phyloP scores from a whole-genome alignment of 2,797 vertebrate genomes.

The Moxostoma hubbsi region DNA sequence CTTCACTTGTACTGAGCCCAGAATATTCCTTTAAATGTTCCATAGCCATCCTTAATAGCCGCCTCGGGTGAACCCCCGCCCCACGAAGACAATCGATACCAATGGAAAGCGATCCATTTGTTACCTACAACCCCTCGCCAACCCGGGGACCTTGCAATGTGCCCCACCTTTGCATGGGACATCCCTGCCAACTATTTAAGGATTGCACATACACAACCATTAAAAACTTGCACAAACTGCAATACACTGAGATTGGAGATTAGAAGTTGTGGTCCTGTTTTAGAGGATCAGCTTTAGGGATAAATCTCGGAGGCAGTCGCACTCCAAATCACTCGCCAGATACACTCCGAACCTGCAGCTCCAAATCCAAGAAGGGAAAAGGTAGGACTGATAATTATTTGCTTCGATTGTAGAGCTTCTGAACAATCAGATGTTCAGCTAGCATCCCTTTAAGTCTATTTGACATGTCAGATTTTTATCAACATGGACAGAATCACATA shows the following conservation, averaged over 20 bases:
- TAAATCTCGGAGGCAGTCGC: conserved; percentile 70
- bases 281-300: conserved; percentile 77
- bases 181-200: background rate
- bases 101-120: too few species aligned
- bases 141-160: too few species aligned
- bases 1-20: too few species aligned
- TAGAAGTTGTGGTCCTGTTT: conserved; percentile 72
- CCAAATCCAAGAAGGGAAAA: conserved; percentile 54
- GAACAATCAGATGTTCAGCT: background rate
- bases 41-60: too few species aligned
- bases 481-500: background rate
- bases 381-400: conserved; percentile 64
- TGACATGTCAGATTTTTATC: background rate
- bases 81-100: too few species aligned
- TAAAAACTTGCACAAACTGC: conserved; percentile 51
- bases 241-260: conserved; percentile 72
- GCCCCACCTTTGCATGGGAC: too few species aligned
- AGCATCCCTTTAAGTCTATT: too few species aligned
- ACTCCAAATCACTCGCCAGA: conserved; percentile 57
- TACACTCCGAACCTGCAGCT: conserved; percentile 52
- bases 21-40: too few species aligned
- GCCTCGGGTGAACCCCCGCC: too few species aligned
- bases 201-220: conserved; percentile 1
- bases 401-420: background rate
- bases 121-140: too few species aligned